These are phyloP conservation scores for Gryllus bimaculatus DNA, from an alignment of 1,140 invertebrate genomes.

Conservation along the genomic window DNA sequence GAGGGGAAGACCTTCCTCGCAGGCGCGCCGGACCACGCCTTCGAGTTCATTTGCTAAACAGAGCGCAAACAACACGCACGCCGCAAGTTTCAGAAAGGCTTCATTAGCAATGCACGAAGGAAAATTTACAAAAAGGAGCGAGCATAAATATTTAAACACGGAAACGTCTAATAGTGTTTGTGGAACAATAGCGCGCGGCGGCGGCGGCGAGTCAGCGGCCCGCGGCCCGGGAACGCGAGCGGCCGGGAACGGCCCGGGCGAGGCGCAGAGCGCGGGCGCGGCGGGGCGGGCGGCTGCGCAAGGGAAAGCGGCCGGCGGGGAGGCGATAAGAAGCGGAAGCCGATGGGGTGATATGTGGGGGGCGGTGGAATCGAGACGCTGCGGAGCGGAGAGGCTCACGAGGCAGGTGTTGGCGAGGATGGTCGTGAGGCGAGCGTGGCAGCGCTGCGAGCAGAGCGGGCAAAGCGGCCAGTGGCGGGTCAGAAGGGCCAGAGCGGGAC, in stretches of 20 bases:
- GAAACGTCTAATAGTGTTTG: slow-evolving; percentile 4
- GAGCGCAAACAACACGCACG: slow-evolving; percentile 2
- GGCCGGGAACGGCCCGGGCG: too few species aligned
- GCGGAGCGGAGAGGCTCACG: too few species aligned
- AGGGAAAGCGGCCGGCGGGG: neutral
- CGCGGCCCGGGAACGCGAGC: neutral
- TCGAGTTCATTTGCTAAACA: neutral
- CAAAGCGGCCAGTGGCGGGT: too few species aligned
- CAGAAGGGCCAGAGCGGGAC: too few species aligned
- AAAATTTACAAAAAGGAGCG: neutral
- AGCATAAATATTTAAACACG: neutral
- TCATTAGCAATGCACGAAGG: slow-evolving; percentile 3
- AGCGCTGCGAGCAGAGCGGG: too few species aligned
- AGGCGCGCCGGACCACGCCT: neutral
- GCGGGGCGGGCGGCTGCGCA: neutral
- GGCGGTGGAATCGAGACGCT: too few species aligned
- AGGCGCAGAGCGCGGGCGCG: too few species aligned
- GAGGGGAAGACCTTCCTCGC: too few species aligned
- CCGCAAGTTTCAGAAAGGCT: slow-evolving; percentile 1
- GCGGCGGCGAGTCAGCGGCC: neutral
- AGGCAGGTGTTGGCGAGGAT: too few species aligned
- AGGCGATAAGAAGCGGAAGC: too few species aligned
- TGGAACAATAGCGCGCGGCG: neutral
- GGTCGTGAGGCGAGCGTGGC: too few species aligned
- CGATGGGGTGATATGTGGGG: too few species aligned